A percentile compares a stretch with the other conserved stretches of the same genome.
Conservation (phyloP, 1,140 invertebrate species). For the Drosophila tani region DNA sequence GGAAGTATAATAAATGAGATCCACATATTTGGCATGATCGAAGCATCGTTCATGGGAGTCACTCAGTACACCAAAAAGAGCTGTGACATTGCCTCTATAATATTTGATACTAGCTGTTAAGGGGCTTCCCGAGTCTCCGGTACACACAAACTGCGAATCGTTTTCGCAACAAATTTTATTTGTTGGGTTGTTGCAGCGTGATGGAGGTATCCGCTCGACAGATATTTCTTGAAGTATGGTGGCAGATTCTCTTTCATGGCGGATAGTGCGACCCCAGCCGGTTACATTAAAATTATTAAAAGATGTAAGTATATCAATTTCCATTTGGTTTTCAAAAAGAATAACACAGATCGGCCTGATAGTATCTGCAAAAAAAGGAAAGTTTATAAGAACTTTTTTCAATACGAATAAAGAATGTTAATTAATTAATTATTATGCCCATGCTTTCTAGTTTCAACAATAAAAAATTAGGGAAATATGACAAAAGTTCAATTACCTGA, state of each 20-base stretch:
- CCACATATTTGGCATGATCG: neutral
- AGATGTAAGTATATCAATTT: neutral
- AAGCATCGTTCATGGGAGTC: neutral
- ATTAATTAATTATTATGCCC: too few relatives aligned
- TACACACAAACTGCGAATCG: neutral
- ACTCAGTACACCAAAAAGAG: neutral
- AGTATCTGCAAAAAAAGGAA: neutral
- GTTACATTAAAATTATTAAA: neutral
- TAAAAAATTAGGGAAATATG: too few relatives aligned
- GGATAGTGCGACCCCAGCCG: neutral
- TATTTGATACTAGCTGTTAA: neutral
- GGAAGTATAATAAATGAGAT: neutral
- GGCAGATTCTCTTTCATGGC: neutral
- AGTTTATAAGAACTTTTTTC: neutral
- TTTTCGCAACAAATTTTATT: neutral
- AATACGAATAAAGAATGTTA: too few relatives aligned
- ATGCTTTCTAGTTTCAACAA: too few relatives aligned
- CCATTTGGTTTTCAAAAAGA: fast-evolving
- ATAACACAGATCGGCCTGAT: conserved; percentile 3
- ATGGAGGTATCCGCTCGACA: neutral
- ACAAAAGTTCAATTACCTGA: neutral
- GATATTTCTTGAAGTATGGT: neutral
- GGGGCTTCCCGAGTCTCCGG: conserved; percentile 2
- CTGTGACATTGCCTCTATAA: too few relatives aligned
- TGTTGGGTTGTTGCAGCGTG: neutral